Conservation (phyloP, 2,888 invertebrate genomes). For the Strigamia transsilvanica region DNA sequence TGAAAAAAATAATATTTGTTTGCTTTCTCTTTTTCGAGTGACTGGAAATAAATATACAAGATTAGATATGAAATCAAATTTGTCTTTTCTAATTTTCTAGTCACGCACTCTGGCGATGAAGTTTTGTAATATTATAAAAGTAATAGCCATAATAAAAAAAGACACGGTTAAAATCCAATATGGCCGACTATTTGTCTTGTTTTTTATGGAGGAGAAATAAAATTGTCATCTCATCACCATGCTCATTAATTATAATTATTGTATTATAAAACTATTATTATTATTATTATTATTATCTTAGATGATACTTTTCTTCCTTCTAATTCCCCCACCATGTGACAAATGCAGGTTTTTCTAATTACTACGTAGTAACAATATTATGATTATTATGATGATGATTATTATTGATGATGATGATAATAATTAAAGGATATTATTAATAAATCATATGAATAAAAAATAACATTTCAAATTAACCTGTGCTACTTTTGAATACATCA, state of each 20-base stretch:
- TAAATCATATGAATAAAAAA: conserved; percentile 47
- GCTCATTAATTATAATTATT: conserved; percentile 40
- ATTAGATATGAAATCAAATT: conserved; percentile 45
- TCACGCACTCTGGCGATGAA: conserved; percentile 19
- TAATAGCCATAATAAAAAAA: conserved; percentile 13
- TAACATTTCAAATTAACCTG: conserved; percentile 42
- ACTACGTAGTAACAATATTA: conserved; percentile 45
- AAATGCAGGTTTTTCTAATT: conserved; percentile 46
- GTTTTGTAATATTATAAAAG: conserved; percentile 40
- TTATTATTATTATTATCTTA: conserved; percentile 16
- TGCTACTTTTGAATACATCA: background rate
- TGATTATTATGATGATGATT: conserved; percentile 49
- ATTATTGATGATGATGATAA: conserved; percentile 48
- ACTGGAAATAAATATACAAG: conserved; percentile 13
- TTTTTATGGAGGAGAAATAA: background rate
- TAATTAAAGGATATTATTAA: conserved; percentile 46
- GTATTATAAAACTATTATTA: conserved; percentile 44
- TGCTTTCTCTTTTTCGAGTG: background rate
- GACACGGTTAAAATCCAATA: background rate
- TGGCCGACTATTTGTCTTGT: conserved; percentile 33
- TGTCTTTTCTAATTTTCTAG: conserved; percentile 42
- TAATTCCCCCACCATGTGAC: conserved; percentile 49
- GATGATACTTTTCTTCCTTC: conserved; percentile 45
- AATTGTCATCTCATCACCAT: conserved; percentile 45
- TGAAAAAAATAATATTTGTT: no score